Base-by-base conservation (phyloP, 2,113 vertebrate genomes). In the Menura novaehollandiae region DNA sequence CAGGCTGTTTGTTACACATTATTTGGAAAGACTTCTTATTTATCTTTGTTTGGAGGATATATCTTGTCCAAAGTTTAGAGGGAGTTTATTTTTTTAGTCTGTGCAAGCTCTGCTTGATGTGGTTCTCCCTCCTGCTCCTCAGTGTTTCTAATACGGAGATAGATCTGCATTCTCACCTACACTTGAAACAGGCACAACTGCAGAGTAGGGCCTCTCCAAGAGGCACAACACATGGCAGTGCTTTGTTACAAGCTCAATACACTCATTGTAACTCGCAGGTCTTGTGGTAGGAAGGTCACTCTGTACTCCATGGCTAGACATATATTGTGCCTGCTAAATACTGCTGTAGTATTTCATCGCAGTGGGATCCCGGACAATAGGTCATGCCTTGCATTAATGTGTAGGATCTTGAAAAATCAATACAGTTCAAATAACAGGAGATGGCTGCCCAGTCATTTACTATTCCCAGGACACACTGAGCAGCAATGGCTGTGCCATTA, bases 381-480 rank as follows among this genome's bases (percentile, higher is more conserved):
- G 86, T 89, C 94, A 91, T 74, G 88, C 85, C 49, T 94, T 71
- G 76, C 85, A 69, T 86, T 84, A 78, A 68, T 71, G 60, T 14
- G 30, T 79, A 80, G 78, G 49, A 72, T 89, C 47, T 71, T 86
- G 83, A 89, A 88, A 94, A 95, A 97, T 96, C 88, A 76, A 85
- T 95, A 49, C 37, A 51, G 85, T 64, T 83, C 72, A 84, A 91
- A 79, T 46, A 72, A 82, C 35, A 75, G 58, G 11, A 75, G 27
- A 68, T 33, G 2, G 30, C 68, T 94, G 51, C 47, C 67, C 85
- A 44, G 20, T 10, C 0, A 0, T 44, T 81, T 62, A 17, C 69
- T 66, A 3, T 68, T 87, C 33, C 71, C 91, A 9, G 68, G 81
- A 66, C 53, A 82, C 60, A 20, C 22, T 44, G 56, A 81, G 79